Evolutionary conservation across 2,797 vertebrate genomes (phyloP).

Genomic region (Selene dorsalis): DNA sequence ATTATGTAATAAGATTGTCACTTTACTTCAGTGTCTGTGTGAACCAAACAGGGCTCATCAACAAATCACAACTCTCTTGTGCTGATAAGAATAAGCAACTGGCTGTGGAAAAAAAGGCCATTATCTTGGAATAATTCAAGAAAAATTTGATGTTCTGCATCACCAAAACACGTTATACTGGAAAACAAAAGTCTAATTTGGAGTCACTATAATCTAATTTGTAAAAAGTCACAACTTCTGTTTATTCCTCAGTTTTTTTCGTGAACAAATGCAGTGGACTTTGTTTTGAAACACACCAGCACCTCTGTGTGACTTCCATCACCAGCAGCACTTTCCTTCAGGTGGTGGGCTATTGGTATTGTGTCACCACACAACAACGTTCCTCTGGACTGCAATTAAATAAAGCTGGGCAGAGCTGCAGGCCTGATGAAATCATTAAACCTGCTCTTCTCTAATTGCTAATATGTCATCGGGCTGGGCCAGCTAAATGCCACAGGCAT

Average conservation of each 20-base stretch:
- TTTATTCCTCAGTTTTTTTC: slow-evolving; percentile 21
- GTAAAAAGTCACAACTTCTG: slow-evolving; percentile 9
- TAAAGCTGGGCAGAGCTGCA: slow-evolving; percentile 33
- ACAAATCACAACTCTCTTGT: neutral
- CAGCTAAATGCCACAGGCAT: slow-evolving; percentile 41
- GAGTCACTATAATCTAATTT: slow-evolving; percentile 21
- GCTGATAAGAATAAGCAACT: neutral
- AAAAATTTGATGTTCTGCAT: neutral
- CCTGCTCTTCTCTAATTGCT: slow-evolving; percentile 65
- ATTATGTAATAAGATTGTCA: neutral
- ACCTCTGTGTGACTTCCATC: slow-evolving; percentile 33
- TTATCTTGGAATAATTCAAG: slow-evolving; percentile 8
- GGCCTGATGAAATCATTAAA: slow-evolving; percentile 64
- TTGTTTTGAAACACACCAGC: slow-evolving; percentile 12
- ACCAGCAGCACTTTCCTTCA: slow-evolving; percentile 33
- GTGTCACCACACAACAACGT: slow-evolving; percentile 50
- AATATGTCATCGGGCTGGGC: slow-evolving; percentile 59
- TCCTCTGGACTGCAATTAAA: slow-evolving; percentile 51
- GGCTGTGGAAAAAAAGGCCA: neutral
- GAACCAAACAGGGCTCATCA: neutral
- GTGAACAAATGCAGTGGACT: slow-evolving; percentile 35
- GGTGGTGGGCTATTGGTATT: slow-evolving; percentile 31
- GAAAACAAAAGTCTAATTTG: slow-evolving; percentile 6
- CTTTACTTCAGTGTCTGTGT: neutral
- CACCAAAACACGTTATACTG: neutral